These are phyloP conservation scores for Apodemia zela DNA, from an alignment of 2,888 invertebrate genomes.

Conservation along the genomic window DNA sequence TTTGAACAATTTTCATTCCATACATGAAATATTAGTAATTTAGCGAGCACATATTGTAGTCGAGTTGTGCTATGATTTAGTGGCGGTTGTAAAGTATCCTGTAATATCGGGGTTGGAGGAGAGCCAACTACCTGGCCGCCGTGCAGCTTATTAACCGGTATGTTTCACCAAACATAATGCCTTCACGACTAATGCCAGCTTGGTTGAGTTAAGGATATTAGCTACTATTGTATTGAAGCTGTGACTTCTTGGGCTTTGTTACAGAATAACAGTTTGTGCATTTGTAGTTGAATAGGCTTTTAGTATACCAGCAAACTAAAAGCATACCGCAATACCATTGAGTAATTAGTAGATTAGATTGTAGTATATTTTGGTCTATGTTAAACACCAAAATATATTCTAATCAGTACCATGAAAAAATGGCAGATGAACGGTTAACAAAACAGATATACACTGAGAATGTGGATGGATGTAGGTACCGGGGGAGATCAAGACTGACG, in stretches of 20 bases:
- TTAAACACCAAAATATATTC: no score
- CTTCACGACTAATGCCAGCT: conserved; percentile 24
- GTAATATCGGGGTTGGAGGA: conserved; percentile 37
- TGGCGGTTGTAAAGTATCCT: conserved; percentile 36
- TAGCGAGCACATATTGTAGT: neutral
- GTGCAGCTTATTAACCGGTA: conserved; percentile 37
- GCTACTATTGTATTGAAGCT: neutral
- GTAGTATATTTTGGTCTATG: no score
- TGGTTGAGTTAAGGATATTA: neutral
- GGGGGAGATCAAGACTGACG: no score
- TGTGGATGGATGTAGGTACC: no score
- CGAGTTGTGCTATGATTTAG: conserved; percentile 32
- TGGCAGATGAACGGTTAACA: no score
- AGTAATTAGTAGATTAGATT: no score
- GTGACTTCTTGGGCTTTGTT: neutral
- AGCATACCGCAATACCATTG: no score
- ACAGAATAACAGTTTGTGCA: neutral
- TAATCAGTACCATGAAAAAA: no score
- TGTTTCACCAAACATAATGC: conserved; percentile 30
- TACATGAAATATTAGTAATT: neutral
- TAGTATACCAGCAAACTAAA: no score
- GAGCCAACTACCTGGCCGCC: conserved; percentile 31
- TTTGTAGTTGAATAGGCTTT: neutral
- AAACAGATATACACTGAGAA: no score
- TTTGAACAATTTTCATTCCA: conserved; percentile 1